Evolutionary conservation across 2,888 invertebrate genomes (phyloP).

Genomic region (Rapana venosa): DNA sequence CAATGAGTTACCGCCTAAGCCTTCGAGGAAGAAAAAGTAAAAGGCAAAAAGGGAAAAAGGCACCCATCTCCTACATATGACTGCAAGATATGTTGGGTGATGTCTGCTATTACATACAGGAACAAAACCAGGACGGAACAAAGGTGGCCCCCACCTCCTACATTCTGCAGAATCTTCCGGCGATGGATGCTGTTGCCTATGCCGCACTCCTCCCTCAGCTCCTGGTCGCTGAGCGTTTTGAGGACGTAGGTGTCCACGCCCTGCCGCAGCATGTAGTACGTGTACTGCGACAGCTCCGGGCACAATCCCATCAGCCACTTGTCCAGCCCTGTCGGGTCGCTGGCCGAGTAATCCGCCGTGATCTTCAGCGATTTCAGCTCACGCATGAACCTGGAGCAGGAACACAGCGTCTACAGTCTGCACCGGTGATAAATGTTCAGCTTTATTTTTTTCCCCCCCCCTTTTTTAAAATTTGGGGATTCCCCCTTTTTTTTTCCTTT

Average conservation of each 20-base stretch:
- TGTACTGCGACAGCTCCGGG: constrained; percentile 95
- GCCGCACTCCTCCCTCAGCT: constrained; percentile 92
- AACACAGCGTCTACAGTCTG: not conserved
- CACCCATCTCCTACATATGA: too few species aligned
- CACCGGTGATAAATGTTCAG: too few species aligned
- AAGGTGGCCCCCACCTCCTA: constrained; percentile 85
- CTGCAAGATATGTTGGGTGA: too few species aligned
- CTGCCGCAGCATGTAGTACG: constrained; percentile 96
- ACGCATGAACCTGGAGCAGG: constrained; percentile 86
- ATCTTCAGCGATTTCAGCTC: constrained; percentile 95
- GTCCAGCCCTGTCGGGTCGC: constrained; percentile 90
- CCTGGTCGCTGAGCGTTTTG: constrained; percentile 90
- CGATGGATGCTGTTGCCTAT: constrained; percentile 97
- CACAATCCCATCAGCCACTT: constrained; percentile 86
- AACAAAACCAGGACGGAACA: too few species aligned
- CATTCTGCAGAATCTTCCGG: constrained; percentile 91
- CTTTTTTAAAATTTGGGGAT: too few species aligned
- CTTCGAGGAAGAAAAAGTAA: too few species aligned
- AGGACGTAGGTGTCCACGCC: constrained; percentile 96
- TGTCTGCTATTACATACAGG: too few species aligned
- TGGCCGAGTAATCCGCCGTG: constrained; percentile 96
- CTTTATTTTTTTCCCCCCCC: too few species aligned
- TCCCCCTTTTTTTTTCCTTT: too few species aligned
- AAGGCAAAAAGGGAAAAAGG: not conserved
- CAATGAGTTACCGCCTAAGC: too few species aligned